Evolutionary conservation across 2,888 invertebrate species (phyloP).

Genomic region (Phrixothrix hirtus): DNA sequence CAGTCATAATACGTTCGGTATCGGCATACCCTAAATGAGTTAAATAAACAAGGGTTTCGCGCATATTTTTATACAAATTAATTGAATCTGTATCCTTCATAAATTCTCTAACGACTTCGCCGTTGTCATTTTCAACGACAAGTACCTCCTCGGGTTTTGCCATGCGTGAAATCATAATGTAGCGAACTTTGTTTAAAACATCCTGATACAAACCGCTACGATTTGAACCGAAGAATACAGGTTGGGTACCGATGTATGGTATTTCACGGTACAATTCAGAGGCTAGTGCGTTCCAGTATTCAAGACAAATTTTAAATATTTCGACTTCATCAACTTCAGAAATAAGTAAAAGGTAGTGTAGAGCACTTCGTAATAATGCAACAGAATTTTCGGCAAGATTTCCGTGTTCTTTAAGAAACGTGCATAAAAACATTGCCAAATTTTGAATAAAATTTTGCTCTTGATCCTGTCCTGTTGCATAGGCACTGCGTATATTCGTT

Average conservation of each 20-base stretch:
- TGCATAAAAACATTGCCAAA: constrained; percentile 94
- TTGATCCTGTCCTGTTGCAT: constrained; percentile 89
- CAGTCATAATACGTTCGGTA: constrained; percentile 98
- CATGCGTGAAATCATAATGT: constrained; percentile 99
- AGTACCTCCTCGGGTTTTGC: constrained; percentile 99
- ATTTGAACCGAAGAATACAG: constrained; percentile 48
- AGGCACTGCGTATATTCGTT: constrained; percentile 93
- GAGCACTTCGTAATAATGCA: constrained; percentile 77
- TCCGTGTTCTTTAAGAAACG: constrained; percentile 96
- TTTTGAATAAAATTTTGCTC: constrained; percentile 99
- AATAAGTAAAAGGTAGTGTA: constrained; percentile 86
- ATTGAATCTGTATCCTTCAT: constrained; percentile 99
- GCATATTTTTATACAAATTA: constrained; percentile 98
- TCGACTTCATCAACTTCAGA: constrained; percentile 99
- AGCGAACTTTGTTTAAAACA: constrained; percentile 84
- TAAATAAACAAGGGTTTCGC: constrained; percentile 95
- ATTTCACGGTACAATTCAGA: constrained; percentile 90
- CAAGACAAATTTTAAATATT: constrained; percentile 98
- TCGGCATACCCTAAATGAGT: constrained; percentile 98
- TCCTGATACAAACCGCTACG: constrained; percentile 77
- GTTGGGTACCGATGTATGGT: constrained; percentile 57
- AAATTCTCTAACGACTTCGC: constrained; percentile 98
- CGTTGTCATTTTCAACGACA: constrained; percentile 99
- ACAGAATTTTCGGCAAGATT: constrained; percentile 81
- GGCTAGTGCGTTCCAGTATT: constrained; percentile 96